phyloP scores from a whole-genome alignment of 2,113 vertebrate species.

The Barbus barbus region DNA sequence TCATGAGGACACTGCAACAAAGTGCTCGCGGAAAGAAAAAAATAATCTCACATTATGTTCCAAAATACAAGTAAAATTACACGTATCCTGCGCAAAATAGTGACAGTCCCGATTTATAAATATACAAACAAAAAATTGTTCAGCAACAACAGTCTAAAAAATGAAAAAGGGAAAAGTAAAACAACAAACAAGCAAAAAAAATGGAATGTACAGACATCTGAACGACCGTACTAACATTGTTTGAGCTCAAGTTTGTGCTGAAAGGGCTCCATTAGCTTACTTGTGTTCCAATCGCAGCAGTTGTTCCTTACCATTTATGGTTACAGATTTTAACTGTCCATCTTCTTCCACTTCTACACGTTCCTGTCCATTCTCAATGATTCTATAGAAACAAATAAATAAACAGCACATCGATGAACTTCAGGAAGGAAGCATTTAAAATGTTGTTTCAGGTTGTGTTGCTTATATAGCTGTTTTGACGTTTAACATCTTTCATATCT shows the following conservation, averaged over 20 bases:
- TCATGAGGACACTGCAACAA: conserved; percentile 64
- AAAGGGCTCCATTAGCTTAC: conserved; percentile 79
- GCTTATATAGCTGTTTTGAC: too few species aligned
- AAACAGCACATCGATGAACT: neutral
- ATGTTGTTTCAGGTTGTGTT: neutral
- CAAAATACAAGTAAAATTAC: conserved; percentile 58
- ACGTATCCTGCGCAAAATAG: conserved; percentile 63
- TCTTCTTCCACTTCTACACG: conserved; percentile 94
- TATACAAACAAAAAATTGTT: conserved; percentile 60
- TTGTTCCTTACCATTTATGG: conserved; percentile 96
- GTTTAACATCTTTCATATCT: too few species aligned
- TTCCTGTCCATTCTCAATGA: conserved; percentile 89
- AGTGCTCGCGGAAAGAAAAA: conserved; percentile 81
- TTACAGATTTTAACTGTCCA: conserved; percentile 90
- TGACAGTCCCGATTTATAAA: conserved; percentile 60
- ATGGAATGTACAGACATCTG: conserved; percentile 65
- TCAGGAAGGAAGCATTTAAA: too few species aligned
- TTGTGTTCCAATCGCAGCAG: conserved; percentile 92
- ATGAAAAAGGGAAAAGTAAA: conserved; percentile 22
- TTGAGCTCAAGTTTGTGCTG: conserved; percentile 63
- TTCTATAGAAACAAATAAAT: conserved; percentile 69
- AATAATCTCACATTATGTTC: conserved; percentile 60
- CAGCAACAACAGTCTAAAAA: conserved; percentile 61
- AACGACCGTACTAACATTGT: conserved; percentile 56
- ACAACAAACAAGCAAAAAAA: conserved; percentile 27